These are phyloP conservation scores for Caenorhabditis doughertyi DNA, from an alignment of 2,888 invertebrate genomes.

Conservation along the genomic window DNA sequence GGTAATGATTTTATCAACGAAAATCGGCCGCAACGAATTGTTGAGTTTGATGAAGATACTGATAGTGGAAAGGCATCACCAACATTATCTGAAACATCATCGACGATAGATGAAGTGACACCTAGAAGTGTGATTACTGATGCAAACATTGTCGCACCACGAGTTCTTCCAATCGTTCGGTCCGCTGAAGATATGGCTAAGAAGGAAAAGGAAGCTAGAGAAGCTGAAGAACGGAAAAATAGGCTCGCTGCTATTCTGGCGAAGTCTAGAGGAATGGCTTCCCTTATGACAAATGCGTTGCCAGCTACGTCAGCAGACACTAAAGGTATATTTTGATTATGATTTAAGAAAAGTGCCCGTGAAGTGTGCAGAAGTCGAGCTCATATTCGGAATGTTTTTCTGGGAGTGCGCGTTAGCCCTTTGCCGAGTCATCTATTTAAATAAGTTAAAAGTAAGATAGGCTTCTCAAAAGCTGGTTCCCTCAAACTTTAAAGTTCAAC, in stretches of 20 bases:
- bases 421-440: slow-evolving; percentile 39
- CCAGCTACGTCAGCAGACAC: slow-evolving; percentile 33
- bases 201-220: slow-evolving; percentile 44
- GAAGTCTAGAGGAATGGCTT: slow-evolving; percentile 57
- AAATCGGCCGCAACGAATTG: slow-evolving; percentile 20
- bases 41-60: slow-evolving; percentile 54
- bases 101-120: slow-evolving; percentile 52
- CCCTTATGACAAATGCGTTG: slow-evolving; percentile 37
- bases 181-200: slow-evolving; percentile 57
- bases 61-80: slow-evolving; percentile 66
- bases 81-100: slow-evolving; percentile 52
- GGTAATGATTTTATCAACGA: slow-evolving; percentile 62
- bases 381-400: not conserved
- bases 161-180: slow-evolving; percentile 48
- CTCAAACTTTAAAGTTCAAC: not conserved
- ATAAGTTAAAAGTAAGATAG: slow-evolving; percentile 18
- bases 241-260: slow-evolving; percentile 61
- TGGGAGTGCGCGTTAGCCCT: slow-evolving; percentile 59
- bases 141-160: slow-evolving; percentile 26
- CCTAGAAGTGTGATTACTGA: slow-evolving; percentile 46
- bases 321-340: slow-evolving; percentile 25
- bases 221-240: slow-evolving; percentile 50
- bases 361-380: slow-evolving; percentile 6
- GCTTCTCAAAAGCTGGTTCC: slow-evolving; percentile 12
- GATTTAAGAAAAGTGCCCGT: not conserved